Evolutionary conservation across 1,140 invertebrate species (phyloP).

Genomic region (Meloidogyne hapla): DNA sequence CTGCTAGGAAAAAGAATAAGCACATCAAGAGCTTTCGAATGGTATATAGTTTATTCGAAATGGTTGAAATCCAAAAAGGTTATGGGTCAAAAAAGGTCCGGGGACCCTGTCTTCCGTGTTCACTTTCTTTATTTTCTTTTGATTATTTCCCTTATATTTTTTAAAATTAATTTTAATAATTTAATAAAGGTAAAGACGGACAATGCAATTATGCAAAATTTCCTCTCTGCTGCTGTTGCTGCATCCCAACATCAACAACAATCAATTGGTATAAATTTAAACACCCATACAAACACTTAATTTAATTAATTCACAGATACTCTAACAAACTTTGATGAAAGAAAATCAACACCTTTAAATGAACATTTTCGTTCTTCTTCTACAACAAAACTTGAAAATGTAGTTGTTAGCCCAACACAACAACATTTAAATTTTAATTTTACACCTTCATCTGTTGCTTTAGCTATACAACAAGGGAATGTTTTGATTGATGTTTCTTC

Average conservation of each 20-base stretch:
- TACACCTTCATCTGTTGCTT: conserved; percentile 20
- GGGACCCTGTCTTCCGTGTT: too few species aligned
- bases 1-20: too few species aligned
- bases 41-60: too few species aligned
- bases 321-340: background rate
- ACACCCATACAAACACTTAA: background rate
- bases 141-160: too few species aligned
- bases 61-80: too few species aligned
- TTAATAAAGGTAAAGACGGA: conserved; percentile 3
- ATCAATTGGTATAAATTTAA: background rate
- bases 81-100: too few species aligned
- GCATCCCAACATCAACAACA: conserved; percentile 14
- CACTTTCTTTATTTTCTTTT: too few species aligned
- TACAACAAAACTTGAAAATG: conserved; percentile 6
- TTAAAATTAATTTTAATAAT: background rate
- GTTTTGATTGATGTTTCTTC: background rate
- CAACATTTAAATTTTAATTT: conserved; percentile 4
- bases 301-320: background rate
- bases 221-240: conserved; percentile 18
- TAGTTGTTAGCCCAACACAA: background rate
- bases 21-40: too few species aligned
- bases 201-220: conserved; percentile 25
- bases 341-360: background rate
- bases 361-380: background rate
- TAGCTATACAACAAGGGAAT: conserved; percentile 21